A percentile compares a stretch with the other conserved stretches of the same genome.
phyloP scores from a whole-genome alignment of 1,140 invertebrate species.

The Chymomyza costata region DNA sequence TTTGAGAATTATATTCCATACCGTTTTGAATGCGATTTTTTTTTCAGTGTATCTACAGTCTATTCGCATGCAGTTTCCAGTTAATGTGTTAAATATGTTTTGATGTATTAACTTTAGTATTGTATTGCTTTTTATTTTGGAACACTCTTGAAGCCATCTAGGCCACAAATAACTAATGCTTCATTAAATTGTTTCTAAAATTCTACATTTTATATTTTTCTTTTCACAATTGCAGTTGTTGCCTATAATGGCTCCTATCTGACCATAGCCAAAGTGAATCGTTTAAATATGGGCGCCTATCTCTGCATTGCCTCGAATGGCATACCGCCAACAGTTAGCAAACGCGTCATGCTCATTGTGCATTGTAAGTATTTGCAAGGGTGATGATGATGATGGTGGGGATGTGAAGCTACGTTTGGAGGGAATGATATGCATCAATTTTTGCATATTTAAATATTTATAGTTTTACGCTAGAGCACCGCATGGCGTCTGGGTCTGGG shows the following conservation, averaged over 20 bases:
- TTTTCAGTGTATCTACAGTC: too few relatives aligned
- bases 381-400: constrained; percentile 1
- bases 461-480: constrained; percentile 58
- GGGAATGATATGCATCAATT: constrained; percentile 42
- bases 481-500: constrained; percentile 35
- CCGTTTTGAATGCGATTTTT: too few relatives aligned
- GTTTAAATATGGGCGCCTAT: constrained; percentile 93
- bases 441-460: constrained; percentile 72
- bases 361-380: constrained; percentile 83
- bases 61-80: too few relatives aligned
- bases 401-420: neutral
- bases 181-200: too few relatives aligned
- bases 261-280: constrained; percentile 87
- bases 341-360: constrained; percentile 89
- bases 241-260: constrained; percentile 83
- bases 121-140: too few relatives aligned
- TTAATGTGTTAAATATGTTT: too few relatives aligned
- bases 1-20: too few relatives aligned
- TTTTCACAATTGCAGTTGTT: constrained; percentile 76
- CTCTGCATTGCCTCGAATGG: constrained; percentile 91
- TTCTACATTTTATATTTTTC: too few relatives aligned
- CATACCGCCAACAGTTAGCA: constrained; percentile 90
- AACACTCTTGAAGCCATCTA: too few relatives aligned
- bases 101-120: too few relatives aligned
- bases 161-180: too few relatives aligned